Conservation (phyloP, 2,888 invertebrate genomes). For the Salticus scenicus region DNA sequence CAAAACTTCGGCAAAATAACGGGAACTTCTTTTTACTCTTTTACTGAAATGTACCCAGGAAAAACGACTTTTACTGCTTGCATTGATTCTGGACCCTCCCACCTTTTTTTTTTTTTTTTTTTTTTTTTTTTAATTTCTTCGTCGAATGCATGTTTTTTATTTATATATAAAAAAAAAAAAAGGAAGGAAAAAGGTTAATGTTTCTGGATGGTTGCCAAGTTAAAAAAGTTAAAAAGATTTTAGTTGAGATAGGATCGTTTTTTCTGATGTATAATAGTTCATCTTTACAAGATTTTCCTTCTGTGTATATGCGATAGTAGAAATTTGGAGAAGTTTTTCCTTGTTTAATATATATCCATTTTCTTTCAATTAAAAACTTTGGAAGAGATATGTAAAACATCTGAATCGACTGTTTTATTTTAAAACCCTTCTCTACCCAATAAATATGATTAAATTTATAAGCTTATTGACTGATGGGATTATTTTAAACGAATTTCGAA, state of each 20-base stretch:
- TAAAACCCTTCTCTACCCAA: too few species aligned
- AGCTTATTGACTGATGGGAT: too few species aligned
- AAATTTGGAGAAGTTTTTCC: too few species aligned
- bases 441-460: too few species aligned
- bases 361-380: too few species aligned
- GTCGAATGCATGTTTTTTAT: constrained; percentile 22
- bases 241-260: constrained; percentile 23
- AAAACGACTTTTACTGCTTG: not conserved
- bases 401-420: too few species aligned
- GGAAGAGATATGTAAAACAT: too few species aligned
- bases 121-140: too few species aligned
- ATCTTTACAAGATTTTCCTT: not conserved
- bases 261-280: not conserved
- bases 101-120: too few species aligned
- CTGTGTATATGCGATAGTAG: too few species aligned
- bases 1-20: not conserved
- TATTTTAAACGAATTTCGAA: too few species aligned
- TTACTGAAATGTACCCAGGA: not conserved
- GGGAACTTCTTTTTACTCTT: not conserved
- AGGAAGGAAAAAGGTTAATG: constrained; percentile 24
- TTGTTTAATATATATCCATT: too few species aligned
- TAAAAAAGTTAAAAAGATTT: constrained; percentile 27
- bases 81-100: not conserved
- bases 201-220: constrained; percentile 38
- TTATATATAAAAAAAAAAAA: constrained; percentile 10